Percentiles rank a stretch among this genome's conserved stretches.
phyloP scores from a whole-genome alignment of 2,113 vertebrate species.

The Peromyscus polionotus region DNA sequence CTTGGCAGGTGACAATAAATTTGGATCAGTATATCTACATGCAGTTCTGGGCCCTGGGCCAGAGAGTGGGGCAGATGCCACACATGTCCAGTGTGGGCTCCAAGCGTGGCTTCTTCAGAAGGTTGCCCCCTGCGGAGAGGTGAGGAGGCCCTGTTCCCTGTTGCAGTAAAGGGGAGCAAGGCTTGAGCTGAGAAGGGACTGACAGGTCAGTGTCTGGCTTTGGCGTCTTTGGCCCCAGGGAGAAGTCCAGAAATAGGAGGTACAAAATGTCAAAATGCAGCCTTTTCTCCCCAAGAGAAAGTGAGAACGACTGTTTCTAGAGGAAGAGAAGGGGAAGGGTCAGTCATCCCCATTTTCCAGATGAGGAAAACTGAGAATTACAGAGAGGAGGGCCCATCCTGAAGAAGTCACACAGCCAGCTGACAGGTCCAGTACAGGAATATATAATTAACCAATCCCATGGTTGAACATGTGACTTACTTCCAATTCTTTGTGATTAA shows the following conservation, averaged over 20 bases:
- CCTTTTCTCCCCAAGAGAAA: background rate
- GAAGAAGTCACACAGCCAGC: background rate
- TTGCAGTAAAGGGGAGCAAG: slow-evolving; percentile 35
- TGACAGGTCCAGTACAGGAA: background rate
- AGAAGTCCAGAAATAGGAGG: slow-evolving; percentile 11
- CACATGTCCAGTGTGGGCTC: slow-evolving; percentile 75
- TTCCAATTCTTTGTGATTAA: background rate
- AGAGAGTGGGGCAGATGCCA: slow-evolving; percentile 81
- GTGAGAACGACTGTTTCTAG: background rate
- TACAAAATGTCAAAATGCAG: background rate
- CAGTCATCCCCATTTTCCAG: background rate
- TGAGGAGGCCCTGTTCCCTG: slow-evolving; percentile 69
- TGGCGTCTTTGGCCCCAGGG: slow-evolving; percentile 8
- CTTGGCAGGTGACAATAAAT: slow-evolving; percentile 83
- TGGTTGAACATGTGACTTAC: background rate
- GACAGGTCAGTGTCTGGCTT: slow-evolving; percentile 50
- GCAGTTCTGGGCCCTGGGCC: slow-evolving; percentile 87
- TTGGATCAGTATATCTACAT: slow-evolving; percentile 87
- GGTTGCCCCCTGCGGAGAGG: slow-evolving; percentile 77
- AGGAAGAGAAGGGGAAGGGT: background rate
- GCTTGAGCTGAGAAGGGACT: slow-evolving; percentile 58
- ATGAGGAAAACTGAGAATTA: background rate
- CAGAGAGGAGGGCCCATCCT: background rate
- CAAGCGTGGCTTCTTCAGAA: slow-evolving; percentile 79
- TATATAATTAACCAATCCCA: rapidly evolving